phyloP scores from a whole-genome alignment of 2,113 vertebrate genomes.

The Rhynchomys soricoides region DNA sequence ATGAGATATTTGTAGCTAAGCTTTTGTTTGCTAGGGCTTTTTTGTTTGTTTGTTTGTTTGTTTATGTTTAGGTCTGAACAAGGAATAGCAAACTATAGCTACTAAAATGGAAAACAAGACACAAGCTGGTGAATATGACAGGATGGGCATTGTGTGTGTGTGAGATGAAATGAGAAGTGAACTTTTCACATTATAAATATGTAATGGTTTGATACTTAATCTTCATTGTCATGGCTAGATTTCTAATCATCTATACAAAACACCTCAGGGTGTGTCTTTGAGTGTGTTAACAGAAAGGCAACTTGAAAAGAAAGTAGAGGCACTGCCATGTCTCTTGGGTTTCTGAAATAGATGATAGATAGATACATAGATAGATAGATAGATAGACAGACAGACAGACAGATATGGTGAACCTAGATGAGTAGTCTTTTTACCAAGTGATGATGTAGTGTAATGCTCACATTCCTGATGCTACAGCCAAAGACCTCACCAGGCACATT shows the following conservation, averaged over 20 bases:
- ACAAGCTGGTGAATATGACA: neutral
- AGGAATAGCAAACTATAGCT: neutral
- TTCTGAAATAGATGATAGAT: neutral
- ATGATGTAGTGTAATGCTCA: accelerated
- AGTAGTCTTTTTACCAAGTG: neutral
- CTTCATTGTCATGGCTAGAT: neutral
- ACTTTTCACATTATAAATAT: neutral
- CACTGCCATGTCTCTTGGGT: too few species aligned
- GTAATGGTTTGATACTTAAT: too few species aligned
- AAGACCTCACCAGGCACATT: neutral
- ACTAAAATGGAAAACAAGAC: neutral
- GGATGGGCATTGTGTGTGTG: too few species aligned
- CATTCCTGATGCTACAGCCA: neutral
- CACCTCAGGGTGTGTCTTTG: neutral
- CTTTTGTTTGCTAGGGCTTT: neutral
- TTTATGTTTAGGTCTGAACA: neutral
- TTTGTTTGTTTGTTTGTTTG: neutral
- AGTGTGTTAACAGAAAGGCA: neutral
- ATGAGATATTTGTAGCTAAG: neutral
- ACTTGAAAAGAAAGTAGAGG: neutral
- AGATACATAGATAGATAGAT: neutral
- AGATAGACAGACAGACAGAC: neutral
- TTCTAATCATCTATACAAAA: neutral
- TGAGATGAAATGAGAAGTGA: neutral
- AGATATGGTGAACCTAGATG: neutral